Percentiles rank a stretch among this genome's conserved stretches.
Conservation (phyloP, 2,113 vertebrate genomes). For the Corythaixoides concolor region DNA sequence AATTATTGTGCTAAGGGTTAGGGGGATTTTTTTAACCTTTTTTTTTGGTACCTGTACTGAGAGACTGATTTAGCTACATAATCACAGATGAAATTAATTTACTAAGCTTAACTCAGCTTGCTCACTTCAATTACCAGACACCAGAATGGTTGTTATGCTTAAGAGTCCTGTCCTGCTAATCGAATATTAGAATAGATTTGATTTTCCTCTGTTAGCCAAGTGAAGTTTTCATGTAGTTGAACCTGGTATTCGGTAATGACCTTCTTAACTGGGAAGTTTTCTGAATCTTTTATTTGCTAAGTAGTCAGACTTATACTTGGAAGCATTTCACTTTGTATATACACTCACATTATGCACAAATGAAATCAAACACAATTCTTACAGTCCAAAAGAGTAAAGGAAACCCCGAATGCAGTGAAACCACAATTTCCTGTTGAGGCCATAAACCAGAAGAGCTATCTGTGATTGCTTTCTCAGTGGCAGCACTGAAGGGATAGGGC, state of each 20-base stretch:
- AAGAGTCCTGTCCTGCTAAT: background rate
- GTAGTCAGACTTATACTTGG: background rate
- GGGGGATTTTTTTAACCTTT: background rate
- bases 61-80: slow-evolving; percentile 18
- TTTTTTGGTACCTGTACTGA: background rate
- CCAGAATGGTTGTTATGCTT: background rate
- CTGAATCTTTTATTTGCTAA: background rate
- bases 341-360: background rate
- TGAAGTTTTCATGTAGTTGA: background rate
- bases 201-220: background rate
- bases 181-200: background rate
- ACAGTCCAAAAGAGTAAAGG: background rate
- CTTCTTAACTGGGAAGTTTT: background rate
- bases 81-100: slow-evolving; percentile 36
- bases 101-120: slow-evolving; percentile 29
- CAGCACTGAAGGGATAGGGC: background rate
- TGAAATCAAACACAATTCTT: background rate
- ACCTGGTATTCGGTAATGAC: background rate
- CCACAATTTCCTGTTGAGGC: slow-evolving; percentile 43
- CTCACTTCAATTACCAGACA: slow-evolving; percentile 14
- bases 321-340: background rate
- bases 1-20: background rate
- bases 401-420: background rate
- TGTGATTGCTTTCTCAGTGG: slow-evolving; percentile 26
- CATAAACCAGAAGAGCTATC: slow-evolving; percentile 5